Base-by-base conservation (phyloP, 2,113 vertebrate genomes). In the Amphiprion percula region DNA sequence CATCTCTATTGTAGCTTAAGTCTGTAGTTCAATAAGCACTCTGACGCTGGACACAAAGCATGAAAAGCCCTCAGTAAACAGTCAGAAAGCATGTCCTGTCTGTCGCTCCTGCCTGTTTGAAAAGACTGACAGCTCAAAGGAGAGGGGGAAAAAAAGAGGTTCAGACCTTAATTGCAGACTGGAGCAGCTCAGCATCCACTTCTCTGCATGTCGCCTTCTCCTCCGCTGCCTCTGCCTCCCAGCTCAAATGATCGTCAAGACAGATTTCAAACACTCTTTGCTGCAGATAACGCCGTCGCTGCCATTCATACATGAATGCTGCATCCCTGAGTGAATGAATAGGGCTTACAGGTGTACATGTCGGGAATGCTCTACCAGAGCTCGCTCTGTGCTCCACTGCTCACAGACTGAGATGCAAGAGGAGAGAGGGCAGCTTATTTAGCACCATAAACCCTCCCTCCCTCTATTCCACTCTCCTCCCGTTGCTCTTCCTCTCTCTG, bases 111-210 rank as follows among this genome's bases (percentile, higher is more conserved):
- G 28, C 47, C 23, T 4, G 21, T 71, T 16, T 77, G 4, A 71
- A 70, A 52, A 39, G 16, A n/a, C 5, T 47, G 21, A 30, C 9
- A 67, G 64, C 74, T 69, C 16, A 59, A 56, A 77, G 15, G 19
- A 65, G 50, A 68, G 50, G 26, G 17, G 59, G 67, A 37, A 16
- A 24, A 68, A 33, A 64, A 66, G 19, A 19, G 69, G 26, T 61
- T 66, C 87, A 70, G 59, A 91, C 91, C 90, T 91, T 69, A 59
- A 70, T 28, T 59, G 86, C 17, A 74, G 81, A 47, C 53, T 39
- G 58, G 44, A 77, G 59, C 62, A 4, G 47, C 74, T 65, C 80
- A 80, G 68, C 63, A 72, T 81, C 84, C 82, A 72, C 74, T 69
- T 64, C 68, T 53, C 77, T 68, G 74, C 61, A 2, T 23, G 73